Evolutionary conservation across 2,113 vertebrate genomes (phyloP), one percentile per base, ranked within the genome.

Genomic region (Etheostoma spectabile): DNA sequence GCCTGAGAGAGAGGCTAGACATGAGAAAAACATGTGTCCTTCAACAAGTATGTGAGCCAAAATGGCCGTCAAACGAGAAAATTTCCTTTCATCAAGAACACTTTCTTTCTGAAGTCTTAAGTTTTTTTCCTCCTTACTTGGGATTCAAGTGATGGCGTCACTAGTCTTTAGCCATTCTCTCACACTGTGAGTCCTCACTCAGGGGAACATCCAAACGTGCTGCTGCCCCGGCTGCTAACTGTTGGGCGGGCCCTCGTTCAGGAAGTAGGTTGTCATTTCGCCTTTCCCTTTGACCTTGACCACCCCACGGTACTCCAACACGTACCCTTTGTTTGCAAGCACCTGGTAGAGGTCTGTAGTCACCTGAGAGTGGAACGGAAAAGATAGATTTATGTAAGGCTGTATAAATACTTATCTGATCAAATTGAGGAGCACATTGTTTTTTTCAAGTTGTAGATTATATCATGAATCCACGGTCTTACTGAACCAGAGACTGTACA

Each of bases 201-300:
- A 82, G 61, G 87, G 78, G 70, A 55, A 83, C 82, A 21, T 85
- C 80, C 84, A 79, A 33, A 56, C 75, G 76, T 60, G 89, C 87
- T 64, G 85, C 83, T 53, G 91, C 82, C 86, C 33, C 38, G 88
- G 87, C 95, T 93, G 96, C 96, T 98, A 99, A 96, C 96, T 98
- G 85, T 93, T 94, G 35, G 93, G 93, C 0, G 97, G 97, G 42
- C 96, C 97, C 0, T 97, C 96, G 10, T 97, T 99, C 93, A 99
- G 96, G 95, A 98, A 99, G 92, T 99, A 99, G 88, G 98, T 99
- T 74, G 96, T 98, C 97, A 98, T 99, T 91, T 99, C 98, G n/a
- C 98, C 98, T 92, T 99, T 99, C 79, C 98, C 98, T 92, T 99
- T 99, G 84, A 99, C 98, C 91, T 99, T 99, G 33, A 99, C 95